Percentiles rank a stretch among this genome's conserved stretches.
Evolutionary conservation across 2,797 vertebrate genomes (phyloP).

Genomic region (Hippocampus kuda): DNA sequence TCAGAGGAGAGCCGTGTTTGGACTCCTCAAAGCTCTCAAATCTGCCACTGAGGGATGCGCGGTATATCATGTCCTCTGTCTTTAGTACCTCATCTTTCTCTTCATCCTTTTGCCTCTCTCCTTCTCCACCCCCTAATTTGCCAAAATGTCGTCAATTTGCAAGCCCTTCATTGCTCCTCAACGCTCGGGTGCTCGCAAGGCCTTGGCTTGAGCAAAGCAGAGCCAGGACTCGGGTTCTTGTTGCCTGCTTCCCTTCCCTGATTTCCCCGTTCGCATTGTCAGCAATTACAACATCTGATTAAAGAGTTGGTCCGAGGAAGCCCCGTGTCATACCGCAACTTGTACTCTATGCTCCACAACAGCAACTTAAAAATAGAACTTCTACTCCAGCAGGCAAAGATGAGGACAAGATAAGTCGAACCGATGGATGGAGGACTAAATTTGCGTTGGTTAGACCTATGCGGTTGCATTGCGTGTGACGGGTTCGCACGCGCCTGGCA

Average conservation of each 20-base stretch:
- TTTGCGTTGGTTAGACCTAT: constrained; percentile 28
- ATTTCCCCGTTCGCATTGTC: constrained; percentile 36
- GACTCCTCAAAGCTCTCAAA: constrained; percentile 49
- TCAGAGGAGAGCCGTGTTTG: constrained; percentile 48
- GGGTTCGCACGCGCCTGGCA: background rate
- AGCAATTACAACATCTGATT: constrained; percentile 62
- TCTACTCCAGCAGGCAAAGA: constrained; percentile 21
- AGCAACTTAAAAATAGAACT: constrained; percentile 34
- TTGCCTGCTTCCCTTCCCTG: constrained; percentile 32
- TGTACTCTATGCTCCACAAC: constrained; percentile 52
- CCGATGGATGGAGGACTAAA: constrained; percentile 23
- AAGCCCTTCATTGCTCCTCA: constrained; percentile 42
- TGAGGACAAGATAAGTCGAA: constrained; percentile 28
- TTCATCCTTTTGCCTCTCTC: constrained; percentile 23
- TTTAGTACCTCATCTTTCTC: constrained; percentile 17
- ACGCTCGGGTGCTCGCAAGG: constrained; percentile 44
- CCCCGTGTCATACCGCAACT: constrained; percentile 55
- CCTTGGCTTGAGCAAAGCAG: constrained; percentile 24
- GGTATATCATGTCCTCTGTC: constrained; percentile 44
- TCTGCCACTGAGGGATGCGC: constrained; percentile 49
- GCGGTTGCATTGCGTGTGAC: background rate
- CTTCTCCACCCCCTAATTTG: constrained; percentile 40
- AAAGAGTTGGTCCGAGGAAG: constrained; percentile 54
- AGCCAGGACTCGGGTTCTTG: constrained; percentile 17
- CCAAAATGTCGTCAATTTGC: constrained; percentile 45